Percentiles rank a stretch among this genome's conserved stretches.
These are phyloP conservation scores for Eupeodes luniger DNA, from an alignment of 2,888 invertebrate species.

Conservation along the genomic window DNA sequence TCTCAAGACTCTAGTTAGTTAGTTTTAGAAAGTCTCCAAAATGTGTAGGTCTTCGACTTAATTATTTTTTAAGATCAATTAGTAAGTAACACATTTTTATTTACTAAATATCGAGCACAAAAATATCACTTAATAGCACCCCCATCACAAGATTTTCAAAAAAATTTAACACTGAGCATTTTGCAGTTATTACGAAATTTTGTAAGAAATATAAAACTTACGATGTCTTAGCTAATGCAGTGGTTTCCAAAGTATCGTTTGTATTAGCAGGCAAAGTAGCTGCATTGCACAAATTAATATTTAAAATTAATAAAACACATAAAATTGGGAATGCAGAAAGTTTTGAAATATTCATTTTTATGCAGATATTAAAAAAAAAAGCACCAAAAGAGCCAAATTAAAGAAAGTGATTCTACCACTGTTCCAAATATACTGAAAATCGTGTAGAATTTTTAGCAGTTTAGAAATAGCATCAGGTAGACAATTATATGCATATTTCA, in stretches of 20 bases:
- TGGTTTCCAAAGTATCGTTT: slow-evolving; percentile 36
- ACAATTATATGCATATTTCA: neutral
- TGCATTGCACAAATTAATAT: slow-evolving; percentile 15
- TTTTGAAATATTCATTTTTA: slow-evolving; percentile 10
- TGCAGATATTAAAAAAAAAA: neutral
- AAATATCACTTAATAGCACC: no score
- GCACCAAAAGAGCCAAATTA: neutral
- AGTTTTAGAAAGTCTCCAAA: no score
- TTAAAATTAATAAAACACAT: neutral
- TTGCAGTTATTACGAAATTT: no score
- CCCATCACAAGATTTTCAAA: no score
- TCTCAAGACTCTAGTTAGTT: no score
- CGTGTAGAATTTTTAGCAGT: neutral
- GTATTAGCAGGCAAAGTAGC: slow-evolving; percentile 33
- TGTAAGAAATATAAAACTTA: slow-evolving; percentile 31
- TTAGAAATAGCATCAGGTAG: neutral
- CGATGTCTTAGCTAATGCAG: slow-evolving; percentile 58
- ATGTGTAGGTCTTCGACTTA: no score
- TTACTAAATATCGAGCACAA: no score
- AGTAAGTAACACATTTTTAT: no score
- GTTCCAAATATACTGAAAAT: neutral
- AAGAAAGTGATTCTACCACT: neutral
- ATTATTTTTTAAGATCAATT: no score
- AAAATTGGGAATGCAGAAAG: neutral
- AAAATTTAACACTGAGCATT: no score